Evolutionary conservation across 2,888 invertebrate genomes (phyloP), one percentile per base, ranked within the genome.

Genomic region (Ecdyonurus torrentis): DNA sequence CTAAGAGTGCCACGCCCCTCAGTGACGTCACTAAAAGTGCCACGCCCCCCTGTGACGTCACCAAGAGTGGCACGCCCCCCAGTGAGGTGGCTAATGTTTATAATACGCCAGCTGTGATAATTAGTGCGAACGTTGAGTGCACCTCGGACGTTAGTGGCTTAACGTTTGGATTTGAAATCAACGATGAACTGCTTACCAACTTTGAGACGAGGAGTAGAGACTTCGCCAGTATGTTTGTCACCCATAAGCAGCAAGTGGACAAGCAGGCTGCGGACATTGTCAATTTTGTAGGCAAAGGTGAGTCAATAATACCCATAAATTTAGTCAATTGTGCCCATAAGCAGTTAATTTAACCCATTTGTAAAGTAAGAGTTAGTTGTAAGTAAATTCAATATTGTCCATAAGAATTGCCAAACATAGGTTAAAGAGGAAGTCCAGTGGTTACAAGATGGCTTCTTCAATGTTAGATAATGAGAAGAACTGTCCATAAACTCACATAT

Each of bases 91-190:
- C 37, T 10, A 37, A 5, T 10, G 15, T n/a, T 5, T 18, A n/a
- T n/a, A n/a, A n/a, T n/a, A n/a, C n/a, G 20, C 55, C 55, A 55
- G 19, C 55, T 55, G 55, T 55, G 55, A 55, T 55, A 55, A 10
- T 55, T 50, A 18, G 18, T 50, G 50, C 7, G 18, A 50, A 50
- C 10, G n/a, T 22, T 55, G 7, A 20, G 20, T 55, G 55, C 10
- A 20, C 3, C 22, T 18, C 52, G 24, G 53, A 59, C 63, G 59
- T 63, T 19, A 50, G 52, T 10, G 63, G 63, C 19, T 59, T 90
- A 64, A 89, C 88, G 52, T 91, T 91, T 74, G 89, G 89, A 18
- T 88, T 88, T 75, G 88, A 86, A 71, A 77, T 88, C 65, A 87
- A 88, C 75, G 85, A 87, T 74, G 83, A 85, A 72, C 77, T 88